Evolutionary conservation across 1,140 invertebrate genomes (phyloP), one percentile per base, ranked within the genome.

Genomic region (Caenorhabditis brenneri): DNA sequence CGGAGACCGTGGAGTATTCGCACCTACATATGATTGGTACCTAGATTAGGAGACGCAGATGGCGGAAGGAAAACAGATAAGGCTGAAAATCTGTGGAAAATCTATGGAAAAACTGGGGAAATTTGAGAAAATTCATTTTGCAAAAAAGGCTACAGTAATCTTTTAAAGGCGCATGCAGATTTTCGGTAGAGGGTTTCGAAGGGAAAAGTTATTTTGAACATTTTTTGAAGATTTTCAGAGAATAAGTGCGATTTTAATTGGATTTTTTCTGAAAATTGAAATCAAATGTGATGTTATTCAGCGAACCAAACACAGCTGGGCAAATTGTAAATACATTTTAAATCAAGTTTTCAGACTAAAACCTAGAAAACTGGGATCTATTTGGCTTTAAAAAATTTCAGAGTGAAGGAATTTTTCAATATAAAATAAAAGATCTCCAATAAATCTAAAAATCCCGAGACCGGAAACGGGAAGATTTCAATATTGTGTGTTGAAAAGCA

Each of bases 11-110:
- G 2, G 10, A 27, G 10, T 55, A 10, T 74, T 74, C 65, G 27
- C 65, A 74, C 65, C 36, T 74, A 65, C 58, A 65, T 65, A 42
- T 46, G n/a, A 74, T 74, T 74, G 65, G 36, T 42, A 74, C 36
- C 36, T n/a, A 24, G n/a, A 74, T 42, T 7, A 24, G 29, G 10
- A 42, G 2, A 42, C 10, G 12, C 22, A 19, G 15, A 19, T 7
- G 29, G 16, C 6, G n/a, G 5, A 29, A 29, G 27, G 55, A 12
- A 58, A 10, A 29, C 31, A 36, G 31, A 3, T 16, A 65, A 36
- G 4, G 9, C n/a, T 6, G 60, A 4, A 74, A 24, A 3, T 12
- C 24, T 0, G 65, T 9, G 12, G n/a, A 42, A 42, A 74, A 36
- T n/a, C 5, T 2, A 36, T 6, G n/a, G 12, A 36, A 65, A 39